Evolutionary conservation across 2,113 vertebrate genomes (phyloP).

Genomic region (Natator depressus): DNA sequence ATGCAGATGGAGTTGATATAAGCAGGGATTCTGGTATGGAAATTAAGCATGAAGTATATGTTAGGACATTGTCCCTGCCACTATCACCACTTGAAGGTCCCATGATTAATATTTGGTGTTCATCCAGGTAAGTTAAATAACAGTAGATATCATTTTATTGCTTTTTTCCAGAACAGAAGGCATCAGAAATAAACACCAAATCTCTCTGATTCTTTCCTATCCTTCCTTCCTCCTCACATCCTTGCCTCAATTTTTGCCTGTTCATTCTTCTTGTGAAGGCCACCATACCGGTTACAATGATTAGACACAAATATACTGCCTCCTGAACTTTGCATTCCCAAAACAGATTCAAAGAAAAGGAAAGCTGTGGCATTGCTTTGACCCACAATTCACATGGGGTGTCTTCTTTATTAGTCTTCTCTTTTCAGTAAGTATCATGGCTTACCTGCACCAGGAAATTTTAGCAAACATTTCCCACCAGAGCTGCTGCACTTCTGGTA

Average conservation of each 20-base stretch:
- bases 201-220: background rate
- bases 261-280: background rate
- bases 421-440: background rate
- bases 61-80: background rate
- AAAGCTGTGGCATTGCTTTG: background rate
- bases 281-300: background rate
- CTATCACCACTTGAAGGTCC: background rate
- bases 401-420: background rate
- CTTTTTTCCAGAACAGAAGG: background rate
- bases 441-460: background rate
- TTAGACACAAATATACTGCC: background rate
- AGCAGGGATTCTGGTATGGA: background rate
- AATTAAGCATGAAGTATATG: background rate
- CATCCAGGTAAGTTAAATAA: background rate
- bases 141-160: background rate
- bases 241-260: background rate
- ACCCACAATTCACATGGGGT: background rate
- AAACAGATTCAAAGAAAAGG: constrained; percentile 5
- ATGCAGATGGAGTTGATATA: constrained; percentile 14
- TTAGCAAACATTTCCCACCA: background rate
- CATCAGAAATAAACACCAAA: background rate
- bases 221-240: background rate
- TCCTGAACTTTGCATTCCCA: background rate
- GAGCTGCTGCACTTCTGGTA: background rate
- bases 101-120: constrained; percentile 35